Evolutionary conservation across 2,113 vertebrate species (phyloP).

Genomic region (Amphiprion percula): DNA sequence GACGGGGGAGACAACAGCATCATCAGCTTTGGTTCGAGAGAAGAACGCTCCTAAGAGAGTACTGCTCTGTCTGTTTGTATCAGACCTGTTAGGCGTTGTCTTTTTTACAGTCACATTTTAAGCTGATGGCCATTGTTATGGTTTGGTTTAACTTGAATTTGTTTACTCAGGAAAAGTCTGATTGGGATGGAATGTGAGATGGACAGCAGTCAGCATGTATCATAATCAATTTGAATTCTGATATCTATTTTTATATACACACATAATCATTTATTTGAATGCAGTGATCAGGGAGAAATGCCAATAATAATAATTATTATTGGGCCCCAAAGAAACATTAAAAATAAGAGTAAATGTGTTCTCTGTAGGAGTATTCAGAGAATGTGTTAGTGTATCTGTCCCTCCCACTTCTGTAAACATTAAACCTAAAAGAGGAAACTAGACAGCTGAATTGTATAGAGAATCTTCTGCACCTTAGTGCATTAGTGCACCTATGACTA

Average conservation of each 20-base stretch:
- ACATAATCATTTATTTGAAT: neutral
- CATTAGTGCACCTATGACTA: neutral
- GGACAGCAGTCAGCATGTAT: neutral
- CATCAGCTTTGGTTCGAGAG: constrained; percentile 35
- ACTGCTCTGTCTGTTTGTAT: constrained; percentile 48
- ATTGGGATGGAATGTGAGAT: neutral
- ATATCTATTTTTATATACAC: neutral
- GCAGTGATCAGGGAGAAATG: too few species aligned
- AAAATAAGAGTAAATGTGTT: neutral
- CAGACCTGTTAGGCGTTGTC: constrained; percentile 20
- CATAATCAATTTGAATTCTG: neutral
- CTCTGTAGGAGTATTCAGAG: neutral
- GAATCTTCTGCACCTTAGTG: too few species aligned
- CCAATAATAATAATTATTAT: neutral
- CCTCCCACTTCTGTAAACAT: constrained; percentile 2
- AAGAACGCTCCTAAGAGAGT: constrained; percentile 40
- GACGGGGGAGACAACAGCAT: constrained; percentile 52
- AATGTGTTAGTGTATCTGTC: neutral
- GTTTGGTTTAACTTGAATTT: neutral
- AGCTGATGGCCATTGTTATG: neutral
- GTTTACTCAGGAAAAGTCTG: too few species aligned
- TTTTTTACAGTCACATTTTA: neutral
- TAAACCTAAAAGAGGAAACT: constrained; percentile 1
- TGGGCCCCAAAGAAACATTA: neutral
- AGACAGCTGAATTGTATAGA: too few species aligned